Base-by-base conservation (phyloP, 2,888 invertebrate species). In the Agrenia bidenticulata region DNA sequence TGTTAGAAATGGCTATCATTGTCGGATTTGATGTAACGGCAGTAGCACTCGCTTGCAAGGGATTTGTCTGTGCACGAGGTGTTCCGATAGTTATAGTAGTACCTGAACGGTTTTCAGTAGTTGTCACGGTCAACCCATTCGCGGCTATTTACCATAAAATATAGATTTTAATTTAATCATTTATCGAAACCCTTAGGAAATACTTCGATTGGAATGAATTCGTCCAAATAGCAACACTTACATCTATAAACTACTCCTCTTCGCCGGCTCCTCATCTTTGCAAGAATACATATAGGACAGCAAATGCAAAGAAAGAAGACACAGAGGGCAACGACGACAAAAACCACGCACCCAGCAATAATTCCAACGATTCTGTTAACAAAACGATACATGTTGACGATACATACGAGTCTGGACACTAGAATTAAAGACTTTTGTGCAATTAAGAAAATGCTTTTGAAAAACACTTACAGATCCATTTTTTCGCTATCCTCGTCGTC, bases 281-380 rank as follows among this genome's bases (percentile, higher is more conserved):
- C 72, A 11, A 74, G 59, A 24, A 74, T 56, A 60, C 74, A 74
- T 37, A 74, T 70, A 56, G 74, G 74, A 56, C 74, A 74, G 56
- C 72, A 74, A 42, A 74, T 57, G 58, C 74, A 74, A 27, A 63
- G 50, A 19, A 74, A 49, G 7, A 58, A 58, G 17, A 19, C 49
- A n/a, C 23, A n/a, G 9, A 64, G 21, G 2, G 69, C 69, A 11
- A 72, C 61, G 11, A 67, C 58, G 5, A 69, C 49, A 19, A 66
- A 24, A 2, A 71, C 55, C 21, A 70, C 61, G 26, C 70, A 55
- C 17, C 61, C 70, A 17, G 57, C 59, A 21, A 70, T 66, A 4
- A 64, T 42, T 17, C 58, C 64, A 32, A 67, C 62, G 9, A 62
- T 58, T 57, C 67, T 62, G 54, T 17, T 32, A 7, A n/a, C n/a